Evolutionary conservation across 2,113 vertebrate species (phyloP).

Genomic region (Ovis canadensis): DNA sequence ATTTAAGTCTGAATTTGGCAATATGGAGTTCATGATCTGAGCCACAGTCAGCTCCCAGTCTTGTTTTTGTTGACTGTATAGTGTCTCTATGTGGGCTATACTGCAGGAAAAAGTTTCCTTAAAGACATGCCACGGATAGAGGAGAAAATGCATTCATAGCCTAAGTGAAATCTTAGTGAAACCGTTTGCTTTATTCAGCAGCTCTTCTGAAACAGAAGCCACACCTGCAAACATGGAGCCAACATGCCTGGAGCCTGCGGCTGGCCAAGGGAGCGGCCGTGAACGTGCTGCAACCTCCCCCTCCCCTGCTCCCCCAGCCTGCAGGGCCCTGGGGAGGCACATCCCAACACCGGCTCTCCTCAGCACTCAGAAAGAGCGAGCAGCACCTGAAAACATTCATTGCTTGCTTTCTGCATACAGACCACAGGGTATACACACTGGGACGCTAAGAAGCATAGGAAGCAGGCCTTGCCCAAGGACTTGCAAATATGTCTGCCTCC

Average conservation of each 20-base stretch:
- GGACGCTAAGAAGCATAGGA: neutral
- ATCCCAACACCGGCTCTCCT: too few species aligned
- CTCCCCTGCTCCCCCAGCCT: neutral
- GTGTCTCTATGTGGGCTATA: neutral
- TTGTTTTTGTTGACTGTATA: too few species aligned
- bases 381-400: neutral
- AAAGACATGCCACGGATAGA: neutral
- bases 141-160: neutral
- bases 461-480: neutral
- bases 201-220: neutral
- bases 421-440: neutral
- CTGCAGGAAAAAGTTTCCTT: neutral
- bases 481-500: neutral
- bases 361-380: neutral
- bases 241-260: rapidly evolving
- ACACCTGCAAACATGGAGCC: neutral
- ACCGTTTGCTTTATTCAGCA: neutral
- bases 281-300: too few species aligned
- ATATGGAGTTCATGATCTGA: too few species aligned
- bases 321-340: neutral
- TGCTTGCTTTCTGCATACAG: neutral
- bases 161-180: neutral
- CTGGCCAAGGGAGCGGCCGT: neutral
- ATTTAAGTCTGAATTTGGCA: too few species aligned
- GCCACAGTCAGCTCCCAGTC: too few species aligned